Percentiles rank a stretch among this genome's conserved stretches.
phyloP scores from a whole-genome alignment of 2,888 invertebrate species.

The Tromatobia lineatoria region DNA sequence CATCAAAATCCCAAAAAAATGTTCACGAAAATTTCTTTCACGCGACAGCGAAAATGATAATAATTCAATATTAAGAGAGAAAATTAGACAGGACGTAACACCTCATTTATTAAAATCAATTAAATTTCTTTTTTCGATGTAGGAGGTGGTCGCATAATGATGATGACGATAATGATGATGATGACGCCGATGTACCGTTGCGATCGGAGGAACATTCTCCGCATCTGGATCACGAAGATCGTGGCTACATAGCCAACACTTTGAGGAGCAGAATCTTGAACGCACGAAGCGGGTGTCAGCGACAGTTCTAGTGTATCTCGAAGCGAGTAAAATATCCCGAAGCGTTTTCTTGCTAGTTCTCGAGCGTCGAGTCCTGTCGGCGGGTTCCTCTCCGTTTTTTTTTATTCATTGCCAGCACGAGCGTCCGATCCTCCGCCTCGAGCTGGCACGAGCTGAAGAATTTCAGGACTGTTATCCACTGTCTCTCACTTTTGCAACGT shows the following conservation, averaged over 20 bases:
- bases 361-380: constrained; percentile 35
- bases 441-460: constrained; percentile 66
- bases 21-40: no score
- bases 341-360: constrained; percentile 51
- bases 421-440: constrained; percentile 42
- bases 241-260: constrained; percentile 10
- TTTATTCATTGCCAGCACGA: not conserved
- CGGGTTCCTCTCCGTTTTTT: constrained; percentile 26
- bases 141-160: not conserved
- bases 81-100: no score
- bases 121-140: no score
- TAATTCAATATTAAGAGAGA: no score
- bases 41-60: no score
- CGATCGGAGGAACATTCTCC: constrained; percentile 2
- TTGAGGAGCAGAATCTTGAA: constrained; percentile 29
- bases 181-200: constrained; percentile 27
- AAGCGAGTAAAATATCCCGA: constrained; percentile 41
- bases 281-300: constrained; percentile 37
- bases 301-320: constrained; percentile 22
- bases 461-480: constrained; percentile 59
- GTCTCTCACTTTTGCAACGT: constrained; percentile 49
- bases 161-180: constrained; percentile 3
- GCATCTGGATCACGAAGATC: constrained; percentile 29
- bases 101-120: no score
- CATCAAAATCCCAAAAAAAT: no score